These are phyloP conservation scores for Protophormia terraenovae DNA, from an alignment of 2,888 invertebrate species.

Conservation along the genomic window DNA sequence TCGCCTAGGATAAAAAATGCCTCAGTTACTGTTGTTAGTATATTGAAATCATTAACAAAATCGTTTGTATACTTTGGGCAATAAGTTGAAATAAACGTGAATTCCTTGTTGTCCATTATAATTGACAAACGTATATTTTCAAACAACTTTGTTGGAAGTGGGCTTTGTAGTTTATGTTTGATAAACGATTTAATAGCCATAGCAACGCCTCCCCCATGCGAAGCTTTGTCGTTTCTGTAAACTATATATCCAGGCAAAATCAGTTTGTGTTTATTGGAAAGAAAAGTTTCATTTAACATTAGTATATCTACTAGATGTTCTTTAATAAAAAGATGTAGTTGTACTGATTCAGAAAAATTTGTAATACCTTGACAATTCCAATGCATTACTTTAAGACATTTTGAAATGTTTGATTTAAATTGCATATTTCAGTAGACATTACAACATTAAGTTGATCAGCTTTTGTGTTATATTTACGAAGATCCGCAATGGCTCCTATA, in stretches of 20 bases:
- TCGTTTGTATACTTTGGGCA: background rate
- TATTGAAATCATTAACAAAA: background rate
- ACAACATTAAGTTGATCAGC: constrained; percentile 1
- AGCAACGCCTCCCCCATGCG: background rate
- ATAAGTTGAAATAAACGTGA: background rate
- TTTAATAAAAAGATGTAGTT: background rate
- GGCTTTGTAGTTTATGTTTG: background rate
- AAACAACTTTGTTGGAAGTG: no score
- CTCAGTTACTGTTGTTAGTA: background rate
- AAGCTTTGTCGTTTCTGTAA: background rate
- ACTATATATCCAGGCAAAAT: background rate
- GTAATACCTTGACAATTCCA: background rate
- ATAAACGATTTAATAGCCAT: background rate
- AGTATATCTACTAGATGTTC: background rate
- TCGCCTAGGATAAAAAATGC: background rate
- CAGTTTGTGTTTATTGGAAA: background rate
- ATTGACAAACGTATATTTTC: no score
- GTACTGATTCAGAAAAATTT: background rate
- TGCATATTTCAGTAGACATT: constrained; percentile 26
- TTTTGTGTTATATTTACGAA: constrained; percentile 3
- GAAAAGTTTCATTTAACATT: no score
- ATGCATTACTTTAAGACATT: background rate
- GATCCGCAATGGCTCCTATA: background rate
- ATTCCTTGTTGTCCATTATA: background rate
- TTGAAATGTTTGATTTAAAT: background rate